These are phyloP conservation scores for Emydura subglobosa DNA, from an alignment of 2,113 vertebrate genomes.

Conservation along the genomic window DNA sequence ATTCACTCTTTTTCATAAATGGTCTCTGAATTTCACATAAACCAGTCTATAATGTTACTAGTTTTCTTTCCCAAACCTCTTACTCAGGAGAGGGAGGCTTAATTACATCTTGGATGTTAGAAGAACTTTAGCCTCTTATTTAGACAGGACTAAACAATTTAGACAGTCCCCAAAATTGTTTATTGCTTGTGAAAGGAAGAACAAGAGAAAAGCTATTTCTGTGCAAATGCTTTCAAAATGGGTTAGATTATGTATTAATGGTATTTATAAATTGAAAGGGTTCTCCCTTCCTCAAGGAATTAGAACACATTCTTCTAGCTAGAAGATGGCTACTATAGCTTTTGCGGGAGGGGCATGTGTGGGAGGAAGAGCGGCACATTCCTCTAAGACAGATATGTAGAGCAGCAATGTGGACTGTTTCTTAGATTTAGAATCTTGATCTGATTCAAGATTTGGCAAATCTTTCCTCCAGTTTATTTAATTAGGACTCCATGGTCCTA, in stretches of 20 bases:
- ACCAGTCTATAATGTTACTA: neutral
- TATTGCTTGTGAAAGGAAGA: neutral
- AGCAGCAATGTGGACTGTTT: neutral
- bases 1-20: neutral
- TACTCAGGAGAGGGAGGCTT: neutral
- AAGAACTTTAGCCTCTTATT: neutral
- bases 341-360: too few relatives aligned
- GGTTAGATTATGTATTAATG: neutral
- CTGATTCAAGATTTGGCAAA: neutral
- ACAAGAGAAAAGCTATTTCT: neutral
- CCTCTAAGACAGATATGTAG: neutral
- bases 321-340: neutral
- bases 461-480: neutral
- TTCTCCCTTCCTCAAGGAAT: neutral
- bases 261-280: neutral
- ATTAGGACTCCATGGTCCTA: neutral
- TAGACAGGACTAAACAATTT: neutral
- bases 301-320: neutral
- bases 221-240: neutral
- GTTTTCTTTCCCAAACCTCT: neutral
- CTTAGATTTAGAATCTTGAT: neutral
- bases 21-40: neutral
- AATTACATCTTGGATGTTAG: neutral
- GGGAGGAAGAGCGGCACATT: neutral
- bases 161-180: neutral